These are phyloP conservation scores for Peromyscus leucopus DNA, from an alignment of 2,113 vertebrate species.

Conservation along the genomic window DNA sequence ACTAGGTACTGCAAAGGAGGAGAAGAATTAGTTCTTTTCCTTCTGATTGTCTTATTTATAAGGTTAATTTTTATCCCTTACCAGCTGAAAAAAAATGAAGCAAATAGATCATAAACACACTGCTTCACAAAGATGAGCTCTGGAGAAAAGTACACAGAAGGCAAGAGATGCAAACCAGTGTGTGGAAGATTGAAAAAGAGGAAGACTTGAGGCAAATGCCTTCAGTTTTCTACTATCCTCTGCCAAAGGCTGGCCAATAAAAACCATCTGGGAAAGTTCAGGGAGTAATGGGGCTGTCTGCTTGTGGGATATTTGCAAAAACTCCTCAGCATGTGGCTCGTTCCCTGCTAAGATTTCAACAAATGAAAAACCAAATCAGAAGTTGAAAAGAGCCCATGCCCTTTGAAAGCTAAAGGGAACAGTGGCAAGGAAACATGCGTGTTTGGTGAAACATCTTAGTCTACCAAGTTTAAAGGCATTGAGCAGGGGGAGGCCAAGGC, in stretches of 20 bases:
- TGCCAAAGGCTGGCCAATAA: not conserved
- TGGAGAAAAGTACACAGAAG: not conserved
- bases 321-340: not conserved
- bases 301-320: not conserved
- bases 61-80: not conserved
- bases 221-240: not conserved
- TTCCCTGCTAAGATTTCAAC: not conserved
- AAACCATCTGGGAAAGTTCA: not conserved
- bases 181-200: not conserved
- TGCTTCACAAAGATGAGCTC: not conserved
- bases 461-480: not conserved
- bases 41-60: constrained; percentile 24
- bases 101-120: not conserved
- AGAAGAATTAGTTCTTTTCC: not conserved
- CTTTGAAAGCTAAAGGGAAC: not conserved
- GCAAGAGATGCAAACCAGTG: not conserved
- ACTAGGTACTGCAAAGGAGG: not conserved
- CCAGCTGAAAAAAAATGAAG: not conserved
- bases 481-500: not conserved
- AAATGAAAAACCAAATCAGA: not conserved
- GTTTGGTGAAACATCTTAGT: not conserved
- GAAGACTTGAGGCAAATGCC: not conserved
- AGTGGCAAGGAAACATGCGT: not conserved
- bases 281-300: not conserved
- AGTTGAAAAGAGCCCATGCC: not conserved